Conservation (phyloP, 2,113 vertebrate species). For the Lamprologus tigripictilis region DNA sequence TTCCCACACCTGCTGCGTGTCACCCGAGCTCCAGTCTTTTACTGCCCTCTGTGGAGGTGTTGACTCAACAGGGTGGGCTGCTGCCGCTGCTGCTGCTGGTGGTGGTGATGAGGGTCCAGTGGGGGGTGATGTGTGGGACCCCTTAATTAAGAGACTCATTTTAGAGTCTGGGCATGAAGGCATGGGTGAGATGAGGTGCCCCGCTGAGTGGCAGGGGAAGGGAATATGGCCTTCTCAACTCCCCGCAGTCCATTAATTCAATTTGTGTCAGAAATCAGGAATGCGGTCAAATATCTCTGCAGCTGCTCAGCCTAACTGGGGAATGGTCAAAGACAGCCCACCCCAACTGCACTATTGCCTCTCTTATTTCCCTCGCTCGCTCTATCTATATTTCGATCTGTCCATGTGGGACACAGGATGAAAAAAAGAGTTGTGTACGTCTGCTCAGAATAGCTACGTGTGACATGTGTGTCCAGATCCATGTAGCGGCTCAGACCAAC, state of each 20-base stretch:
- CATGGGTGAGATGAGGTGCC: not conserved
- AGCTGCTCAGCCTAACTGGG: constrained; percentile 66
- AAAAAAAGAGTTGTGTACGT: constrained; percentile 10
- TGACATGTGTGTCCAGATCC: not conserved
- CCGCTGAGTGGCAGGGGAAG: constrained; percentile 13
- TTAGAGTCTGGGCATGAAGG: not conserved
- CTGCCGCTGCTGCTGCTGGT: constrained; percentile 21
- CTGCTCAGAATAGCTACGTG: not conserved
- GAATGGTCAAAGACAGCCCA: constrained; percentile 31
- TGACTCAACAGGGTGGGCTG: constrained; percentile 50
- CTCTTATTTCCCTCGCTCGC: constrained; percentile 7
- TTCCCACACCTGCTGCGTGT: constrained; percentile 69
- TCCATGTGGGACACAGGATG: constrained; percentile 17
- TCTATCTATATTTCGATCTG: constrained; percentile 45
- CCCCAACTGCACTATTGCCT: constrained; percentile 27
- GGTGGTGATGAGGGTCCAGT: not conserved
- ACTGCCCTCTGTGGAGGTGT: constrained; percentile 62
- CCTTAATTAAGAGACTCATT: constrained; percentile 36
- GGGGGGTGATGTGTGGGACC: not conserved
- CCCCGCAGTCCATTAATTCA: constrained; percentile 67
- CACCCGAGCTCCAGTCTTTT: constrained; percentile 65
- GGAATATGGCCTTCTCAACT: constrained; percentile 27
- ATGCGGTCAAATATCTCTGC: constrained; percentile 74
- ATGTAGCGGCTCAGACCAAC: not conserved
- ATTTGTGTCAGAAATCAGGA: constrained; percentile 78